A percentile compares a stretch with the other conserved stretches of the same genome.
phyloP scores from a whole-genome alignment of 2,888 invertebrate genomes.

The Margaritifera margaritifera region DNA sequence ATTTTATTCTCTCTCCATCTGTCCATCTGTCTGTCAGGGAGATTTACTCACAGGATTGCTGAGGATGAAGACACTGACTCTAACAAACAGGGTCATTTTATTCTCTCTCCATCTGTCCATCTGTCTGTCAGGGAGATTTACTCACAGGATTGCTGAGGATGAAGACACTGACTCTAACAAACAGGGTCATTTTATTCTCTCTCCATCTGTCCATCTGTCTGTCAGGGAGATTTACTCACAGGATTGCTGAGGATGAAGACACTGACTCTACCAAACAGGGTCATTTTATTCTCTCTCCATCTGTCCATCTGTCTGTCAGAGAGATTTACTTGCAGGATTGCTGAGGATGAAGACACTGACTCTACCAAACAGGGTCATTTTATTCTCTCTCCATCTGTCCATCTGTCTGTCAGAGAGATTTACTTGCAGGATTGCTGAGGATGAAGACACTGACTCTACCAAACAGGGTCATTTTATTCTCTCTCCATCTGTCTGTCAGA shows the following conservation, averaged over 20 bases:
- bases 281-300: slow-evolving; percentile 82
- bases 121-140: slow-evolving; percentile 7
- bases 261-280: slow-evolving; percentile 94
- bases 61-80: no score
- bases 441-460: slow-evolving; percentile 98
- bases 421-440: slow-evolving; percentile 88
- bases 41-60: no score
- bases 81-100: no score
- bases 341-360: slow-evolving; percentile 97
- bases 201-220: no score
- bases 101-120: no score
- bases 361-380: slow-evolving; percentile 95
- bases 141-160: slow-evolving; percentile 93
- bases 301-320: no score
- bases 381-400: slow-evolving; percentile 73
- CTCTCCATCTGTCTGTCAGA: no score
- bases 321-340: slow-evolving; percentile 80
- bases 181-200: slow-evolving; percentile 85
- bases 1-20: no score
- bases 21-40: no score
- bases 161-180: slow-evolving; percentile 96
- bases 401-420: no score
- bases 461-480: slow-evolving; percentile 88
- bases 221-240: slow-evolving; percentile 67
- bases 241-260: slow-evolving; percentile 98